Conservation (phyloP, 2,113 vertebrate genomes). For the Andinoacara biseriatus region DNA sequence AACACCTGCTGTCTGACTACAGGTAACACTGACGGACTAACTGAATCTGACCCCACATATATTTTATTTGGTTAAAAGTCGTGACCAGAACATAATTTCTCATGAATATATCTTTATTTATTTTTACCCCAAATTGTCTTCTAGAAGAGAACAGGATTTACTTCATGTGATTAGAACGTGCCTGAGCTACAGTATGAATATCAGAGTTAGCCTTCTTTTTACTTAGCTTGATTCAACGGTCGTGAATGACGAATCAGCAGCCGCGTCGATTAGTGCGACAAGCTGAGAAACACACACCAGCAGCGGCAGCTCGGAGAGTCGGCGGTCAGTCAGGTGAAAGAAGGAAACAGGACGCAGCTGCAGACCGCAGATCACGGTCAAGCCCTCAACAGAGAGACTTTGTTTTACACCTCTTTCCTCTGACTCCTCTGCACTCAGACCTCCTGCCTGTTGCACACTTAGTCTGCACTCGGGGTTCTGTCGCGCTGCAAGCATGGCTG, state of each 20-base stretch:
- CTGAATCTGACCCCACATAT: not conserved
- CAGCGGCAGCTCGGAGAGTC: not conserved
- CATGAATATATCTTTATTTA: no score
- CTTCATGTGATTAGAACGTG: not conserved
- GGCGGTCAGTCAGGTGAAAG: slow-evolving; percentile 4
- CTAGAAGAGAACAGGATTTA: not conserved
- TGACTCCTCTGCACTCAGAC: not conserved
- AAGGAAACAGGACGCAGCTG: slow-evolving; percentile 74
- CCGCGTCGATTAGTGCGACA: slow-evolving; percentile 52
- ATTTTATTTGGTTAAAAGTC: not conserved
- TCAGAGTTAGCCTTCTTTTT: not conserved
- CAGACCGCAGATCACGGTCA: slow-evolving; percentile 45
- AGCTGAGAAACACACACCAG: slow-evolving; percentile 4
- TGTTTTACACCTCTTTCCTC: slow-evolving; percentile 24
- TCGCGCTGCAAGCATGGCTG: slow-evolving; percentile 82
- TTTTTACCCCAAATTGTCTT: no score
- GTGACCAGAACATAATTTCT: not conserved
- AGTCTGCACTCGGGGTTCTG: not conserved
- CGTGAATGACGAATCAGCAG: slow-evolving; percentile 13
- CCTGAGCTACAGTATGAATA: not conserved
- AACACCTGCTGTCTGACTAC: not conserved
- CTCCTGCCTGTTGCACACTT: slow-evolving; percentile 29
- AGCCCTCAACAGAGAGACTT: not conserved
- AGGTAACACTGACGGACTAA: not conserved
- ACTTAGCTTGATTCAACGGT: not conserved